phyloP scores from a whole-genome alignment of 2,113 vertebrate species.

The Thymallus thymallus region DNA sequence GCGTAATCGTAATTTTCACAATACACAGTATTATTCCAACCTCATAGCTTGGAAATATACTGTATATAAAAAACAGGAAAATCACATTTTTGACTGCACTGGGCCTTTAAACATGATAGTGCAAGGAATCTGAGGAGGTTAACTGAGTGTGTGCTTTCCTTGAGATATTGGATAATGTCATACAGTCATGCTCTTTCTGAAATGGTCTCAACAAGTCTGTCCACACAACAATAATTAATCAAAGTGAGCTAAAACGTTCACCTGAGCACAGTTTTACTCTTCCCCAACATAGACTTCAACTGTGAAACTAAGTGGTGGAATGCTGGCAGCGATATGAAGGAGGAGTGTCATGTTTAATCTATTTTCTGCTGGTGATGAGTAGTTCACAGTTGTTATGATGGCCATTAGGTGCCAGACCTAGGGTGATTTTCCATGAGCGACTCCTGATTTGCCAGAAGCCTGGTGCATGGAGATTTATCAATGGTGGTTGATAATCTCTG shows the following conservation, averaged over 20 bases:
- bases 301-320: constrained; percentile 46
- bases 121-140: neutral
- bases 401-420: constrained; percentile 36
- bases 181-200: neutral
- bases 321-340: constrained; percentile 23
- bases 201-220: neutral
- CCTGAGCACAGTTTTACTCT: neutral
- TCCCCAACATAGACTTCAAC: constrained; percentile 2
- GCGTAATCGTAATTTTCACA: no score
- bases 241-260: neutral
- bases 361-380: constrained; percentile 74
- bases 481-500: constrained; percentile 10
- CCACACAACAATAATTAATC: neutral
- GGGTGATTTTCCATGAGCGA: constrained; percentile 37
- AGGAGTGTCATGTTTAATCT: constrained; percentile 68
- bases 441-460: constrained; percentile 1
- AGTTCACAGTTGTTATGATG: constrained; percentile 44
- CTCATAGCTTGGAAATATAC: no score
- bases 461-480: constrained; percentile 4
- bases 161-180: neutral
- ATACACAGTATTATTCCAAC: no score
- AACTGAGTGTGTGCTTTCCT: neutral
- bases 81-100: no score
- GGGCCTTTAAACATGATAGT: neutral
- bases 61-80: no score